Percentiles rank a stretch among this genome's conserved stretches.
Evolutionary conservation across 2,113 vertebrate species (phyloP).

Genomic region (Myiopsitta monachus): DNA sequence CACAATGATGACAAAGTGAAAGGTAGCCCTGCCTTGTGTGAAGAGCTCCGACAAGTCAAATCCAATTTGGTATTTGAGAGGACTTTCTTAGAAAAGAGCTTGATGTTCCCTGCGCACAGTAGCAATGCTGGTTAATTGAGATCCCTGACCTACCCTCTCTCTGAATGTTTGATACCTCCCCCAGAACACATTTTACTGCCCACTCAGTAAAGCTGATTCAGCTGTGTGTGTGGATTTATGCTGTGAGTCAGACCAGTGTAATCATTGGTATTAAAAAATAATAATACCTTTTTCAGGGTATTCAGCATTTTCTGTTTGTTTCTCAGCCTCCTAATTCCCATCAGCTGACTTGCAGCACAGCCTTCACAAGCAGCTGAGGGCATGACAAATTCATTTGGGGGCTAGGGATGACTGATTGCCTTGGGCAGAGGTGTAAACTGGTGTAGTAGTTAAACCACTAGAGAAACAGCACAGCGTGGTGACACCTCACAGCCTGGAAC

Average conservation of each 20-base stretch:
- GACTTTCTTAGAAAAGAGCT: not conserved
- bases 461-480: accelerated
- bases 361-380: not conserved
- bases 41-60: not conserved
- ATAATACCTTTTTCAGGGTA: not conserved
- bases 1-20: not conserved
- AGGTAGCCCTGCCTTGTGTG: not conserved
- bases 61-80: not conserved
- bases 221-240: not conserved
- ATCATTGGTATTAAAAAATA: not conserved
- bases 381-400: not conserved
- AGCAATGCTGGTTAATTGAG: not conserved
- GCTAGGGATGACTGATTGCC: not conserved
- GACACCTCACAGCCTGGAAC: not conserved
- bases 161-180: not conserved
- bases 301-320: not conserved
- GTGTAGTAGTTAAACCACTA: not conserved
- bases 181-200: not conserved
- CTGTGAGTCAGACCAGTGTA: not conserved
- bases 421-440: not conserved
- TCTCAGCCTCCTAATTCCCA: not conserved
- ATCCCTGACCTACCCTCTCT: not conserved
- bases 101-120: not conserved
- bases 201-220: not conserved
- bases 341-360: not conserved